phyloP scores from a whole-genome alignment of 1,140 invertebrate genomes.

The Drosophila trapezifrons region DNA sequence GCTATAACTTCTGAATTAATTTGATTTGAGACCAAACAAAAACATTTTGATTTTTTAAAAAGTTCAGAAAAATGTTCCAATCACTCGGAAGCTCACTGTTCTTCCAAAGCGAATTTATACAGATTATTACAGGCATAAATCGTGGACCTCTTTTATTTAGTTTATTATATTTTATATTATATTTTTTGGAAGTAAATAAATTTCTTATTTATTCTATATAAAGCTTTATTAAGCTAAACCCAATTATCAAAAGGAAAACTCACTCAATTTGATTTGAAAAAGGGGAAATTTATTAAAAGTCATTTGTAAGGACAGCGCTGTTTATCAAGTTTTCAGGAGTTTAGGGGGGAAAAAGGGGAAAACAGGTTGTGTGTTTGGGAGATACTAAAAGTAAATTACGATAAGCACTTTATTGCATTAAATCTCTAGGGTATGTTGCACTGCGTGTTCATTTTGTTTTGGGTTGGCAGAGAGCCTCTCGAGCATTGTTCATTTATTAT shows the following conservation, averaged over 20 bases:
- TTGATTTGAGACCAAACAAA: no score
- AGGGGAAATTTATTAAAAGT: slow-evolving; percentile 61
- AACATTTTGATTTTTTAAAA: no score
- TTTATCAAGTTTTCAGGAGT: slow-evolving; percentile 8
- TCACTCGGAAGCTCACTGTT: no score
- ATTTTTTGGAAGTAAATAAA: no score
- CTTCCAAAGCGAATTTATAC: neutral
- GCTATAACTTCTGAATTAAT: no score
- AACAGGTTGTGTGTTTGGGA: slow-evolving; percentile 26
- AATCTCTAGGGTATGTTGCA: slow-evolving; percentile 53
- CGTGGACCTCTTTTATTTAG: neutral
- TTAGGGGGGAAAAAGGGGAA: slow-evolving; percentile 11
- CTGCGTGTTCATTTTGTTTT: slow-evolving; percentile 25
- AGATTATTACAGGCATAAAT: neutral
- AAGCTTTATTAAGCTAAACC: neutral
- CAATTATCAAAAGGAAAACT: slow-evolving; percentile 2
- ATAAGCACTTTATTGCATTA: slow-evolving; percentile 56
- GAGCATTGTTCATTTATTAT: slow-evolving; percentile 35
- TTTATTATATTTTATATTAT: neutral
- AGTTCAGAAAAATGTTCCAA: no score
- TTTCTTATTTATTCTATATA: neutral
- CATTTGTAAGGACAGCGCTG: slow-evolving; percentile 33
- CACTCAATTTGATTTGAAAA: slow-evolving; percentile 49
- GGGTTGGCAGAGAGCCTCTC: slow-evolving; percentile 50
- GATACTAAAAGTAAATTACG: slow-evolving; percentile 48